A percentile compares a stretch with the other conserved stretches of the same genome.
phyloP scores from a whole-genome alignment of 1,140 invertebrate genomes.

The Monochamus saltuarius region DNA sequence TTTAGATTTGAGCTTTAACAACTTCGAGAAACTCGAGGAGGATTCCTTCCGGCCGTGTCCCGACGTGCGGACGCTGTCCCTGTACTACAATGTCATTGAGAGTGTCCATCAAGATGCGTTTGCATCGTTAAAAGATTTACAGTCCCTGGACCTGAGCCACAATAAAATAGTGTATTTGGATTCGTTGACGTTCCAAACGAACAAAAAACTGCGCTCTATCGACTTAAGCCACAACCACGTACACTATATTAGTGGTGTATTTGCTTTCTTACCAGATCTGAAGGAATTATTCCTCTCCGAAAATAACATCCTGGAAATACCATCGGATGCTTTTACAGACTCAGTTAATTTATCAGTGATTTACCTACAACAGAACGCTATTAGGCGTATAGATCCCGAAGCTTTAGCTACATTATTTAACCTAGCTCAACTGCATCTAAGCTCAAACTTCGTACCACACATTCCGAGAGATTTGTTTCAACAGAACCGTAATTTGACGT shows the following conservation, averaged over 20 bases:
- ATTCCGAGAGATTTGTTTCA: constrained; percentile 74
- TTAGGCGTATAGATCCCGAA: constrained; percentile 71
- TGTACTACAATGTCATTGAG: constrained; percentile 82
- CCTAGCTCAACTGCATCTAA: constrained; percentile 80
- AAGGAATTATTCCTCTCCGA: constrained; percentile 83
- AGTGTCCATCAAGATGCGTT: constrained; percentile 77
- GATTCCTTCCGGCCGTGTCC: constrained; percentile 79
- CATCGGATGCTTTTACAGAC: constrained; percentile 77
- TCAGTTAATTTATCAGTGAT: constrained; percentile 76
- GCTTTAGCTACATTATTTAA: constrained; percentile 72
- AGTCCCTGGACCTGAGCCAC: constrained; percentile 83
- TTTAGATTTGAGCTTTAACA: constrained; percentile 85
- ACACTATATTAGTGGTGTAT: constrained; percentile 79
- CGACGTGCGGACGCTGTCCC: constrained; percentile 73
- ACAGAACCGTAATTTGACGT: constrained; percentile 71
- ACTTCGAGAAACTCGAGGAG: constrained; percentile 71
- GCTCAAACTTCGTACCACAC: constrained; percentile 80
- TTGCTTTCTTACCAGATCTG: constrained; percentile 74
- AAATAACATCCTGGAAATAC: constrained; percentile 86
- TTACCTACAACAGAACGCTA: constrained; percentile 85
- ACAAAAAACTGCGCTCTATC: constrained; percentile 74
- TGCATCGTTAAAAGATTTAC: constrained; percentile 68
- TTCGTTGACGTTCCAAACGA: constrained; percentile 69
- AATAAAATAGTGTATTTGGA: constrained; percentile 80
- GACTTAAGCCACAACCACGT: constrained; percentile 88